Evolutionary conservation across 2,113 vertebrate genomes (phyloP).

Genomic region (Thamnaconus septentrionalis): DNA sequence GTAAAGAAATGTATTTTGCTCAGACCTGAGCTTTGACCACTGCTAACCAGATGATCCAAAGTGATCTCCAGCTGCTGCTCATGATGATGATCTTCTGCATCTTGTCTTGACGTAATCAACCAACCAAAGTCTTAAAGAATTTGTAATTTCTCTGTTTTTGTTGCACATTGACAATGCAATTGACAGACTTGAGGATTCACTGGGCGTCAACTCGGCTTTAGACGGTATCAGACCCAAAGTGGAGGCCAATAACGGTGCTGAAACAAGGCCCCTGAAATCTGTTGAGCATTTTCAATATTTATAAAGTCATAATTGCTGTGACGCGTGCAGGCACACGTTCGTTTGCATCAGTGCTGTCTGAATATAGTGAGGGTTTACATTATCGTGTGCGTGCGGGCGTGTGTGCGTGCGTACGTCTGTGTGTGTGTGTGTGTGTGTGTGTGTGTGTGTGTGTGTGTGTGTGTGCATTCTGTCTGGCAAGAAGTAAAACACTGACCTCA

Average conservation of each 20-base stretch:
- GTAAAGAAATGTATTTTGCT: too few relatives aligned
- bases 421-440: not conserved
- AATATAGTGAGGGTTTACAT: not conserved
- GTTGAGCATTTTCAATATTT: not conserved
- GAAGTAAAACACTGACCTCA: constrained; percentile 62
- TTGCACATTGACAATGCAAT: too few relatives aligned
- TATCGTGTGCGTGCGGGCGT: not conserved
- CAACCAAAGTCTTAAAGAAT: too few relatives aligned
- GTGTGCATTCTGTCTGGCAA: constrained; percentile 31
- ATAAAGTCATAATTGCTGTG: constrained; percentile 4
- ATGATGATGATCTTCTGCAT: too few relatives aligned
- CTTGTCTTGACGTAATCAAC: too few relatives aligned
- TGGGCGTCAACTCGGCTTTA: not conserved
- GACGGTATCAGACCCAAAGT: too few relatives aligned
- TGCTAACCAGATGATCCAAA: too few relatives aligned
- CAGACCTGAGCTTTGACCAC: too few relatives aligned
- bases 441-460: constrained; percentile 2
- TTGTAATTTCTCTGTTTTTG: too few relatives aligned
- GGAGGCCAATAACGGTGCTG: not conserved
- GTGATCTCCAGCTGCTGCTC: too few relatives aligned
- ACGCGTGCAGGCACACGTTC: not conserved
- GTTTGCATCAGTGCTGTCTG: constrained; percentile 1
- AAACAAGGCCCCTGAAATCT: constrained; percentile 1
- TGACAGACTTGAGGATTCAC: not conserved
- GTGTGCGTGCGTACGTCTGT: too few relatives aligned